These are phyloP conservation scores for Pitta sordida DNA, from an alignment of 2,113 vertebrate species.

Conservation along the genomic window DNA sequence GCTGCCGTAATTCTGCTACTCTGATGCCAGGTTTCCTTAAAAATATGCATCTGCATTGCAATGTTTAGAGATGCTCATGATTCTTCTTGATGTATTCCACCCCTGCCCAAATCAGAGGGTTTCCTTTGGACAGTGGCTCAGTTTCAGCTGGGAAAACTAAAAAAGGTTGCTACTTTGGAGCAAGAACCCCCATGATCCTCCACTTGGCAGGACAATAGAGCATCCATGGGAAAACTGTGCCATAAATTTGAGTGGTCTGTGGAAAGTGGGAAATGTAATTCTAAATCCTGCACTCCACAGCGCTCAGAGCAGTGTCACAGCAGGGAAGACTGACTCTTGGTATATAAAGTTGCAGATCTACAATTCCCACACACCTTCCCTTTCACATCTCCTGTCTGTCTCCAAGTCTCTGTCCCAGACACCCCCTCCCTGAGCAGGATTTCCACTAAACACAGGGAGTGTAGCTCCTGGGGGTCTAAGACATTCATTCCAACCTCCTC, in stretches of 20 bases:
- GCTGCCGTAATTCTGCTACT: conserved; percentile 11
- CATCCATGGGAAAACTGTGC: neutral
- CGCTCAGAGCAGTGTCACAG: neutral
- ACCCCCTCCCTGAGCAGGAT: accelerated
- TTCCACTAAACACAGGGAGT: neutral
- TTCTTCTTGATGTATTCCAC: neutral
- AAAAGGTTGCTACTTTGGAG: neutral
- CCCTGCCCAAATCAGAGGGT: neutral
- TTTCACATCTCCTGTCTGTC: neutral
- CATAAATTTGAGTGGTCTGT: neutral
- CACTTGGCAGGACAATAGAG: neutral
- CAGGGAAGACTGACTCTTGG: neutral
- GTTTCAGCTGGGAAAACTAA: neutral
- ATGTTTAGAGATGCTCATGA: neutral
- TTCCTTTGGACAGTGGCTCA: neutral
- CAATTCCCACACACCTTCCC: neutral
- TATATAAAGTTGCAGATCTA: neutral
- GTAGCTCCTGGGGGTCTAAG: neutral
- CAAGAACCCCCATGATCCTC: neutral
- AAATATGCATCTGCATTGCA: neutral
- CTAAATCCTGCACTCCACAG: neutral
- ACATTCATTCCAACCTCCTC: neutral
- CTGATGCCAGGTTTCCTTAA: neutral
- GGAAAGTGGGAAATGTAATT: neutral
- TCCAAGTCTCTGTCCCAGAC: neutral